Conservation (phyloP, 2,797 vertebrate species). For the Prunella strophiata region DNA sequence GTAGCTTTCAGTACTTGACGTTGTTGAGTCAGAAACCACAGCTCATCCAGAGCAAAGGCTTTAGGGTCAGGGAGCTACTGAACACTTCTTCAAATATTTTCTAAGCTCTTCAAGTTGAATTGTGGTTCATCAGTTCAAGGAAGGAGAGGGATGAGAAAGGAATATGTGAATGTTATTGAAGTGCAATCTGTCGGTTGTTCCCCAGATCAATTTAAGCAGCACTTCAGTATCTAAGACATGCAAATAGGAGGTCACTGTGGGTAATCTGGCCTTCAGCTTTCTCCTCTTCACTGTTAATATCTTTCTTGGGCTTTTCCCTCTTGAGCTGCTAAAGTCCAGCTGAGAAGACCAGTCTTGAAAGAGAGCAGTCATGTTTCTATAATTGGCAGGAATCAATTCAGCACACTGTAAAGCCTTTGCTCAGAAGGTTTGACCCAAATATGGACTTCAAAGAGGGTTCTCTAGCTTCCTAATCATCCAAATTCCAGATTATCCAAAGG, state of each 20-base stretch:
- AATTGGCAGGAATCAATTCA: background rate
- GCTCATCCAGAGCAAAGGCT: background rate
- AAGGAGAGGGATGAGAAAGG: background rate
- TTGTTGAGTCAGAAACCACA: background rate
- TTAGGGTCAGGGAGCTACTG: background rate
- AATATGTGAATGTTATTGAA: background rate
- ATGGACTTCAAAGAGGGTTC: background rate
- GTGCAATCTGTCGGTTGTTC: background rate
- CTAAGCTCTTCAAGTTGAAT: background rate
- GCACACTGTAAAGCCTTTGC: background rate
- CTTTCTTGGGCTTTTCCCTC: background rate
- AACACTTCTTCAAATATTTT: background rate
- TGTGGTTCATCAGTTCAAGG: background rate
- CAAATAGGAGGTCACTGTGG: background rate
- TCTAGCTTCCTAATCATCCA: background rate
- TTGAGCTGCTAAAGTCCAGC: background rate
- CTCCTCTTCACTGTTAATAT: background rate
- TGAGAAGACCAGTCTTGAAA: constrained; percentile 1
- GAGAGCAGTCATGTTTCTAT: background rate
- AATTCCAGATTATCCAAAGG: background rate
- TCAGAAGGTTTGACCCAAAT: background rate
- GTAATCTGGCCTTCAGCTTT: background rate
- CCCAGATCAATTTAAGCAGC: background rate
- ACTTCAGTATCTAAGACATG: background rate
- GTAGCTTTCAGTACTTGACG: background rate